These are phyloP conservation scores for Argyrosomus regius DNA, from an alignment of 2,797 vertebrate genomes.

Conservation along the genomic window DNA sequence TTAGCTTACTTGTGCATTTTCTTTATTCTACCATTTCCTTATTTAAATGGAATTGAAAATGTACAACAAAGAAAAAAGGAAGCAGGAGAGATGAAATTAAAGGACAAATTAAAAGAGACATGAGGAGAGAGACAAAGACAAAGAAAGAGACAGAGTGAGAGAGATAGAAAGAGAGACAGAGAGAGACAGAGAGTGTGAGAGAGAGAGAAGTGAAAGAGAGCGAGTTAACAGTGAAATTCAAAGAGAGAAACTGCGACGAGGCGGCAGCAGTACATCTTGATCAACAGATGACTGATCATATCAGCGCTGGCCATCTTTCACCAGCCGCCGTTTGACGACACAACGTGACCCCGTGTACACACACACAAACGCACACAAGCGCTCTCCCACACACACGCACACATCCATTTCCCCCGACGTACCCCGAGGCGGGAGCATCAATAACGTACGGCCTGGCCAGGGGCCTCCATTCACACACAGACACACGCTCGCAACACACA, in stretches of 20 bases:
- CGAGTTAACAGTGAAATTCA: constrained; percentile 67
- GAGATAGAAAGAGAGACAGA: constrained; percentile 18
- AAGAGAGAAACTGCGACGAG: constrained; percentile 63
- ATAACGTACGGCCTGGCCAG: constrained; percentile 90
- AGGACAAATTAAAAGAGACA: constrained; percentile 20
- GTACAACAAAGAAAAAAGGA: not conserved
- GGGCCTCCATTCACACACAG: constrained; percentile 85
- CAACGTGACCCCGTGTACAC: constrained; percentile 80
- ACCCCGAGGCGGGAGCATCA: constrained; percentile 96
- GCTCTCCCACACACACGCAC: constrained; percentile 58
- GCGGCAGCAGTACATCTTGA: constrained; percentile 94
- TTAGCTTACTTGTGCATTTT: not conserved
- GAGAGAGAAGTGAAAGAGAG: constrained; percentile 62
- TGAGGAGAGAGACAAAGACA: constrained; percentile 11
- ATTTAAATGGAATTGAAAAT: not conserved
- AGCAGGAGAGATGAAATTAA: constrained; percentile 1
- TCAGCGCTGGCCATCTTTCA: constrained; percentile 94
- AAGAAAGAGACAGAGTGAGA: constrained; percentile 5
- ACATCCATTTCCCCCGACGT: constrained; percentile 88
- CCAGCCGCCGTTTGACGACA: constrained; percentile 96
- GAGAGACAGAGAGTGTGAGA: constrained; percentile 12
- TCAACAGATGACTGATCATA: constrained; percentile 99
- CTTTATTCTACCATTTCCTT: not conserved
- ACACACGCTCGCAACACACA: constrained; percentile 30
- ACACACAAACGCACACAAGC: constrained; percentile 52